Base-by-base conservation (phyloP, 1,140 invertebrate genomes). In the Drosophila nikananu region DNA sequence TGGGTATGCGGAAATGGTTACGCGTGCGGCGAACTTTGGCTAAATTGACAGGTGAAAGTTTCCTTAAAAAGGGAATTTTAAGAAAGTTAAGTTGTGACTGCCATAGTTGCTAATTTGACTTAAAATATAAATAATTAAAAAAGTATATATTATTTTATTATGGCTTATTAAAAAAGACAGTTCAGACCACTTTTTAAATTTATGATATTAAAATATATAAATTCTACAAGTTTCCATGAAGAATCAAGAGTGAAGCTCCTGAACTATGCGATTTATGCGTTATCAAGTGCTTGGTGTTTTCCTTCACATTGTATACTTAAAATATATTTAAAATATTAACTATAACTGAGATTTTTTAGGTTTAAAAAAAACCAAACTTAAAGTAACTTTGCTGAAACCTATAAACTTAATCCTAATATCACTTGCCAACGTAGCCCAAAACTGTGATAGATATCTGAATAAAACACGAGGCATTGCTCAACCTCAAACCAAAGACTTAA, bases 401-500 rank as follows among this genome's bases (percentile, higher is more conserved):
- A n/a, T 48, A 48, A 0, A 10, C 32, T 13, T 12, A n/a, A 23
- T 7, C 0, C 12, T 5, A 9, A 35, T 12, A 9, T 5, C 2
- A 41, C 6, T 49, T 49, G 5, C 13, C 15, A 46, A 15, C 2
- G 12, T 15, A 32, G 35, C 4, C 13, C 19, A 25, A 57, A 49
- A 49, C 3, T 2, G 30, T 39, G 19, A 37, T 37, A 35, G 10
- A 25, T 21, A 35, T n/a, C 52, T 46, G 6, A n/a, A 52, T 10
- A 74, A 30, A 32, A 17, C 27, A 30, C 59, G 37, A 59, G 42
- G 10, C 27, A 4, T 67, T 67, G 23, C 70, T 30, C 27, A 57
- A 64, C 63, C 83, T 78, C 77, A 87, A 91, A 91, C 89, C 73
- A 91, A 91, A 91, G 89, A 91, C 89, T 91, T 32, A 91, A 91